Evolutionary conservation across 2,113 vertebrate genomes (phyloP), one percentile per base, ranked within the genome.

Genomic region (Bambusicola thoracicus): DNA sequence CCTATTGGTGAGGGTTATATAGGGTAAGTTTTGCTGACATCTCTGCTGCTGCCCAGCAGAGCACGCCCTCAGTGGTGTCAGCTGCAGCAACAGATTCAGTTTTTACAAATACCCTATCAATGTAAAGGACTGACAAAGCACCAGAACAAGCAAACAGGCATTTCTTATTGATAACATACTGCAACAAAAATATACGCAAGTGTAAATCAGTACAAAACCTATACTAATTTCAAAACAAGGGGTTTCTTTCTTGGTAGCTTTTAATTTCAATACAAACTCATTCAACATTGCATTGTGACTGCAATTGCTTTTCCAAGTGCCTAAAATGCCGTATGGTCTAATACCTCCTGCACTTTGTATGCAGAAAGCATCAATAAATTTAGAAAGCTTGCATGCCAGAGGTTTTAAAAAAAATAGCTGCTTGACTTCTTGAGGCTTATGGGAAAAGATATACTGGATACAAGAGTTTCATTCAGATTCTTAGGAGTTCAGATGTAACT

Each of bases 91-190:
- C 2, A 81, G 22, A 49, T 4, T 43, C 11, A 77, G 12, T 13
- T 66, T 92, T 77, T 36, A 10, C 43, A 27, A 81, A 74, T 14
- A 32, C 10, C 34, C 19, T 68, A 68, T 21, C 58, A 82, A 16
- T 32, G 48, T 46, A 29, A 40, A 65, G 9, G 1, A 4, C 6
- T 5, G 1, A 32, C 5, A 8, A 84, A 51, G n/a, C 55, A 1
- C 0, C 10, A 5, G 10, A 49, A 75, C 25, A 86, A 87, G 20
- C 32, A 87, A 49, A 5, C 10, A 79, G 16, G 13, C 30, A 43
- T 46, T 76, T 66, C 59, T 66, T 40, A 63, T 29, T 27, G 32
- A 17, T 44, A 13, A 21, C 61, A 29, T 30, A 38, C 58, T 34
- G 36, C 53, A 66, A 48, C 7, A 15, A 2, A 66, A 43, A 29